Percentiles rank a stretch among this genome's conserved stretches.
Conservation (phyloP, 2,797 vertebrate species). For the Sorex maritimensis region DNA sequence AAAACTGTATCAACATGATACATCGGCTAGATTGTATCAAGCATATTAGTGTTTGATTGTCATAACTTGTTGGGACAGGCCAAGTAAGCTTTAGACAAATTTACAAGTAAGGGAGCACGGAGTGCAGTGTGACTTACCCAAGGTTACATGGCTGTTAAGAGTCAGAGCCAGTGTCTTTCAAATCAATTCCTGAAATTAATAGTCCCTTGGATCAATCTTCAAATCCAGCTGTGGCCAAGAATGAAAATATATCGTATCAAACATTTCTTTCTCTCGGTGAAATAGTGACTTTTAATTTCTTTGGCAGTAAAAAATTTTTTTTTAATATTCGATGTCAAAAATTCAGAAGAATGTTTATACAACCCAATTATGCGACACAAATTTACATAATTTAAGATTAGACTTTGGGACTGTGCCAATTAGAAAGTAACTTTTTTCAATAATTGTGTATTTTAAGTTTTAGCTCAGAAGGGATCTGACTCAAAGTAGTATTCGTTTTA, state of each 20-base stretch:
- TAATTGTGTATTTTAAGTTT: slow-evolving; percentile 10
- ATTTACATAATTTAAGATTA: slow-evolving; percentile 45
- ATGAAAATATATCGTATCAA: slow-evolving; percentile 72
- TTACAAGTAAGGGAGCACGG: slow-evolving; percentile 33
- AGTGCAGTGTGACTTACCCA: slow-evolving; percentile 72
- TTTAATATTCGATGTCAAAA: slow-evolving; percentile 22
- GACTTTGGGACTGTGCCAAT: background rate
- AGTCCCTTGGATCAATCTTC: slow-evolving; percentile 76
- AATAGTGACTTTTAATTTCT: background rate
- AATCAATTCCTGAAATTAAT: slow-evolving; percentile 78
- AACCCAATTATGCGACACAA: slow-evolving; percentile 26
- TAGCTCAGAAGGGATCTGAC: background rate
- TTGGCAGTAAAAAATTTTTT: slow-evolving; percentile 8
- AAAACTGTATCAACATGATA: background rate
- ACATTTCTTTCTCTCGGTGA: slow-evolving; percentile 61
- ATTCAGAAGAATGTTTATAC: slow-evolving; percentile 25
- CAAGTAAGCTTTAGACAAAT: background rate
- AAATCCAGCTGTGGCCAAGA: slow-evolving; percentile 76
- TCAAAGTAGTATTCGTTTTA: slow-evolving; percentile 2
- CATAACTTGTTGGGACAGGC: background rate
- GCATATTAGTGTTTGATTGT: background rate
- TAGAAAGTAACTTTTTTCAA: slow-evolving; percentile 7
- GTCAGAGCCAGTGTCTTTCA: slow-evolving; percentile 78
- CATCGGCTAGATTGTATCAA: background rate
- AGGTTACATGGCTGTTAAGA: slow-evolving; percentile 75